Evolutionary conservation across 2,113 vertebrate species (phyloP), one percentile per base, ranked within the genome.

Genomic region (Acrocephalus arundinaceus): DNA sequence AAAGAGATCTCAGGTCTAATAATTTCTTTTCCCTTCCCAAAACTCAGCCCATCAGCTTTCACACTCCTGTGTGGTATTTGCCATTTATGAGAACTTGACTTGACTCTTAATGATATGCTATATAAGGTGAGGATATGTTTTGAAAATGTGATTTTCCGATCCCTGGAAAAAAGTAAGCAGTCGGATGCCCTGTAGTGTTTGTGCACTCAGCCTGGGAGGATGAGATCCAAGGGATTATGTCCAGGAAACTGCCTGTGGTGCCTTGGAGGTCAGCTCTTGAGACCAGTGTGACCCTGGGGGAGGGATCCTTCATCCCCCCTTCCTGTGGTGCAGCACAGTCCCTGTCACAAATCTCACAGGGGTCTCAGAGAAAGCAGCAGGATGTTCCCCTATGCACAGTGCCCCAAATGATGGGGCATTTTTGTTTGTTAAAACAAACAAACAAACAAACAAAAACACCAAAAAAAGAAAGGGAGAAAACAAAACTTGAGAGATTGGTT

Each of bases 311-410:
- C 87, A 37, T 25, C 73, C 35, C 51, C 10, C 28, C 22, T 39
- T 35, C 31, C 28, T 28, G 48, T 55, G 72, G 17, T 28, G 14
- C 35, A 59, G 59, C 70, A 57, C 51, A 22, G 45, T 5, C 31
- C 46, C 61, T 0, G 0, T 15, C 35, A 48, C 33, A 52, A 33
- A 49, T 11, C 59, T 31, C 28, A 52, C 23, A 9, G 23, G n/a
- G 9, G 8, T 79, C 45, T 33, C 51, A 17, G 45, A 7, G 51
- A 43, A 54, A 73, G 54, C 52, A 62, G 54, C 58, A 54, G 39
- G 22, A 9, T 49, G 13, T 39, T 58, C 23, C 13, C 31, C 63
- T 33, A 28, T 62, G 31, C 13, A 31, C 84, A 49, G 13, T 21
- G 59, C 28, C 48, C 61, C 21, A 57, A 13, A 76, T 57, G 57